phyloP scores from a whole-genome alignment of 2,797 vertebrate species.

The Tokudaia muenninki region DNA sequence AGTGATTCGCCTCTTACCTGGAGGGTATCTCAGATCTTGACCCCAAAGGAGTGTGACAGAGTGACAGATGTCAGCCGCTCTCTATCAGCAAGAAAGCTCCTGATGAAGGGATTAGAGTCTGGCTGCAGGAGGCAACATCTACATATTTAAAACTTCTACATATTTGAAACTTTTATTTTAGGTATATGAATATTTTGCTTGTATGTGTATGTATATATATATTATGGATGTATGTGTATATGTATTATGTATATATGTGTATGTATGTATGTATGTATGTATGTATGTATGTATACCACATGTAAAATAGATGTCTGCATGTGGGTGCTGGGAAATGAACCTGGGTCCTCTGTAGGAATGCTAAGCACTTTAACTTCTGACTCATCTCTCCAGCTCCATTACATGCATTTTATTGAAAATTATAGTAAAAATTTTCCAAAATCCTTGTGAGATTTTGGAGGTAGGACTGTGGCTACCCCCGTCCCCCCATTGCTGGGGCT shows the following conservation, averaged over 20 bases:
- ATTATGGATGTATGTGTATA: background rate
- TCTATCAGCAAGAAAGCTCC: background rate
- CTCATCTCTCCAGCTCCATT: background rate
- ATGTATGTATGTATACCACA: too few relatives aligned
- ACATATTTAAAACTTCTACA: too few relatives aligned
- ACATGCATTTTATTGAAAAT: background rate
- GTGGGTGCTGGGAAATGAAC: background rate
- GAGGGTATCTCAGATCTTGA: background rate
- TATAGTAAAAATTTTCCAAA: background rate
- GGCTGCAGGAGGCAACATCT: background rate
- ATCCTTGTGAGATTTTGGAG: background rate
- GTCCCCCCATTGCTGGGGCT: background rate
- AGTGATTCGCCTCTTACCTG: background rate
- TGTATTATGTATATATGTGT: background rate
- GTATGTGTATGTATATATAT: background rate
- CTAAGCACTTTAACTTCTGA: background rate
- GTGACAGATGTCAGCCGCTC: fast-evolving
- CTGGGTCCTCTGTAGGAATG: background rate
- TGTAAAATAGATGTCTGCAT: too few relatives aligned
- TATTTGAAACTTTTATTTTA: background rate
- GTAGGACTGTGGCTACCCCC: background rate
- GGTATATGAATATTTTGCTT: background rate
- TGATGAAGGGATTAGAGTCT: background rate
- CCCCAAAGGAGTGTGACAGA: background rate
- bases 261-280: background rate